Conservation (phyloP, 1,140 invertebrate genomes). For the Psilanteris sp. region DNA sequence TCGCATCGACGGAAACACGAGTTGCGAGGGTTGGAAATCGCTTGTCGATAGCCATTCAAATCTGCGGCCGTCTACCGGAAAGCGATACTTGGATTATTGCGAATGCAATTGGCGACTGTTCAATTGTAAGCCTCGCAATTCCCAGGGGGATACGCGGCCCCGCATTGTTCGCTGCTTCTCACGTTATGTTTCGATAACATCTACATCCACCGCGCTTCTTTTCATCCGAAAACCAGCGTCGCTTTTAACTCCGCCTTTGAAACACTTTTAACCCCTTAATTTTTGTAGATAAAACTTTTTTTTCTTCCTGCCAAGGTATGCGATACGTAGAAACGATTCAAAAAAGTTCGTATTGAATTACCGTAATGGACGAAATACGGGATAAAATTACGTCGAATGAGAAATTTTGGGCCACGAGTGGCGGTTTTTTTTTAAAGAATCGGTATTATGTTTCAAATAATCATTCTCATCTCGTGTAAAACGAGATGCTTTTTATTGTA, state of each 20-base stretch:
- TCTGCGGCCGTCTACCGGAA: slow-evolving; percentile 60
- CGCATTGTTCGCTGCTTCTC: slow-evolving; percentile 49
- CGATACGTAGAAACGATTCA: background rate
- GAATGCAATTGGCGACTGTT: slow-evolving; percentile 64
- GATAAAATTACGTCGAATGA: slow-evolving; percentile 5
- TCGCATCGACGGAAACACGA: slow-evolving; percentile 44
- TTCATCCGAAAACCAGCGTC: slow-evolving; percentile 26
- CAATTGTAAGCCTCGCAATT: slow-evolving; percentile 58
- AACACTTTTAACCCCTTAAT: slow-evolving; percentile 53
- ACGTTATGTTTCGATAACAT: slow-evolving; percentile 62
- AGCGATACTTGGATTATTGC: slow-evolving; percentile 66
- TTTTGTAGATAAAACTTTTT: slow-evolving; percentile 20
- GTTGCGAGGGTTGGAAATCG: slow-evolving; percentile 55
- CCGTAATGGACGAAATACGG: background rate
- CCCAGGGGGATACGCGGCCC: slow-evolving; percentile 48
- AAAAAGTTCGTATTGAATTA: slow-evolving; percentile 16
- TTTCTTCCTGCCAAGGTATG: background rate
- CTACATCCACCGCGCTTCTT: slow-evolving; percentile 38
- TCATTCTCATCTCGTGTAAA: background rate
- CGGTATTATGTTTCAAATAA: slow-evolving; percentile 11
- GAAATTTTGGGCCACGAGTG: background rate
- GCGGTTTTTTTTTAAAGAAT: slow-evolving; percentile 2
- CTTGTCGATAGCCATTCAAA: slow-evolving; percentile 64
- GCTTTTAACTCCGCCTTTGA: slow-evolving; percentile 30
- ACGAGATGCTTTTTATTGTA: no score